Evolutionary conservation across 2,113 vertebrate genomes (phyloP).

Genomic region (Microtus pennsylvanicus): DNA sequence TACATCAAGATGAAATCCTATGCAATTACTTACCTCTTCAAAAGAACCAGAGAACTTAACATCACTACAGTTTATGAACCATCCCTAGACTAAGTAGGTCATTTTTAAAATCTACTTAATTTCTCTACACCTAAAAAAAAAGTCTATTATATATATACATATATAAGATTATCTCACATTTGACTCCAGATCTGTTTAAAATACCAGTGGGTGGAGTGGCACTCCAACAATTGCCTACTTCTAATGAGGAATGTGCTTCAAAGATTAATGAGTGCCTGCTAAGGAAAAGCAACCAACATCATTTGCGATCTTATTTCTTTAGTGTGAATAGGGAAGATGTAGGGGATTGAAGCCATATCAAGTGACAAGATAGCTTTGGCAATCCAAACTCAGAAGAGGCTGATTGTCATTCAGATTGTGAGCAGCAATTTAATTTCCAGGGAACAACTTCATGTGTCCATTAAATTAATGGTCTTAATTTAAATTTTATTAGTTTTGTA

Average conservation of each 20-base stretch:
- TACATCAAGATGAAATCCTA: neutral
- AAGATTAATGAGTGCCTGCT: neutral
- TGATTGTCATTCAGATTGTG: conserved; percentile 61
- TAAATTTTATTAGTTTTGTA: conserved; percentile 74
- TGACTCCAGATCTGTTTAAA: conserved; percentile 1
- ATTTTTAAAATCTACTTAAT: neutral
- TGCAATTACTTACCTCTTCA: neutral
- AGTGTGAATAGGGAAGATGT: conserved; percentile 43
- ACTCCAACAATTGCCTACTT: neutral
- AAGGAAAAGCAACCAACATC: neutral
- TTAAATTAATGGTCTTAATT: conserved; percentile 76
- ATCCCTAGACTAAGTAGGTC: neutral
- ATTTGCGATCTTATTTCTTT: conserved; percentile 55
- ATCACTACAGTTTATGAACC: neutral
- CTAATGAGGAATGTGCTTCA: conserved; percentile 5
- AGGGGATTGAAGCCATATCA: conserved; percentile 29
- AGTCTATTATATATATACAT: too few relatives aligned
- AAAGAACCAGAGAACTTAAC: conserved; percentile 19
- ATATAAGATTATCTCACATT: neutral
- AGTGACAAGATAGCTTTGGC: conserved; percentile 6
- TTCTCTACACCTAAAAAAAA: neutral
- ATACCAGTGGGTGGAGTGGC: neutral
- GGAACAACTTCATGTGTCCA: conserved; percentile 67
- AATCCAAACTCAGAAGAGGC: conserved; percentile 34
- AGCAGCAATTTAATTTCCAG: conserved; percentile 59